phyloP scores from a whole-genome alignment of 1,140 invertebrate genomes.

The Aphelenchoides avenae region DNA sequence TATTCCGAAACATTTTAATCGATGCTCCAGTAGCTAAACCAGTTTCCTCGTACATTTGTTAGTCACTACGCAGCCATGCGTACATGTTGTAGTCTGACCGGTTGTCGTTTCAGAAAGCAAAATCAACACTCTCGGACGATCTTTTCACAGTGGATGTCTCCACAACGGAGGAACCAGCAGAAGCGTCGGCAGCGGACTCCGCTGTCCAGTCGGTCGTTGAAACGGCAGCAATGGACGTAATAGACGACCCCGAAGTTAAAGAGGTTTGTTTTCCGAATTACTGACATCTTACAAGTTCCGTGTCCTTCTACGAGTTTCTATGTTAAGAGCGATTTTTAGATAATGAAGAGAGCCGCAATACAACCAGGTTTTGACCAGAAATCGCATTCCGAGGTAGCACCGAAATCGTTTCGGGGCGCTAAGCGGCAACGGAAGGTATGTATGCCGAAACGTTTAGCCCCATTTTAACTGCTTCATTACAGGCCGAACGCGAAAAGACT shows the following conservation, averaged over 20 bases:
- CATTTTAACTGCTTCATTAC: too few species aligned
- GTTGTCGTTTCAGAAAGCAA: too few species aligned
- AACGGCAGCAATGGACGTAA: constrained; percentile 2
- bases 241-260: not conserved
- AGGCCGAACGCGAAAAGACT: constrained; percentile 68
- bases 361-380: constrained; percentile 9
- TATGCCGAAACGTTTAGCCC: too few species aligned
- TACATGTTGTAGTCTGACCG: too few species aligned
- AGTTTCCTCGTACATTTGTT: too few species aligned
- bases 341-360: constrained; percentile 13
- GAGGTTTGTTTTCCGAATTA: not conserved
- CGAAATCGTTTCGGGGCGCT: constrained; percentile 8
- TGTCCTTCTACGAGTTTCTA: not conserved
- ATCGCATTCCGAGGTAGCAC: constrained; percentile 1
- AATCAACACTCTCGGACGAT: too few species aligned
- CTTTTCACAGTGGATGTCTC: too few species aligned
- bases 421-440: constrained; percentile 15
- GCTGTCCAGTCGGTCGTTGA: not conserved
- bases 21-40: too few species aligned
- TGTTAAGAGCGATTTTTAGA: constrained; percentile 9
- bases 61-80: too few species aligned
- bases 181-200: not conserved
- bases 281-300: not conserved
- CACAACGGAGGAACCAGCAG: not conserved
- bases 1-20: too few species aligned